These are phyloP conservation scores for Scaptomyza tumidula DNA, from an alignment of 2,888 invertebrate genomes.

Conservation along the genomic window DNA sequence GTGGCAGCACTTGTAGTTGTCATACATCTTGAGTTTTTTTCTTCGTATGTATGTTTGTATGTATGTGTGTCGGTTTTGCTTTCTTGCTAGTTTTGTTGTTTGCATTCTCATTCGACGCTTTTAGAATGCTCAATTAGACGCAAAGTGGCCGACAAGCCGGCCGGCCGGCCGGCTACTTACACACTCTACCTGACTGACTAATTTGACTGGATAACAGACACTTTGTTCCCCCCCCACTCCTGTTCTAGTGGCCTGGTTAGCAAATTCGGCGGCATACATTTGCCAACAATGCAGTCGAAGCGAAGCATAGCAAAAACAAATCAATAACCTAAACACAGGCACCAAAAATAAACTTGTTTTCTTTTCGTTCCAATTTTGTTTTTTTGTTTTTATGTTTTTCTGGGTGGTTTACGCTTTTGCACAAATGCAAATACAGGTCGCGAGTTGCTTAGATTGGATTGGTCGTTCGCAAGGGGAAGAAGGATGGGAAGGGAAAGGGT, in stretches of 20 bases:
- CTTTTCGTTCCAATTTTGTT: not conserved
- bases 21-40: constrained; percentile 49
- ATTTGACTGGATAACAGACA: constrained; percentile 17
- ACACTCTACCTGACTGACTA: constrained; percentile 19
- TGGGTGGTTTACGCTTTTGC: constrained; percentile 47
- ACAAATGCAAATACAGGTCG: constrained; percentile 57
- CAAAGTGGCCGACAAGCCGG: constrained; percentile 51
- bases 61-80: constrained; percentile 3
- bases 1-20: constrained; percentile 74
- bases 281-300: constrained; percentile 41
- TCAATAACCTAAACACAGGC: constrained; percentile 53
- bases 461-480: not conserved
- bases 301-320: constrained; percentile 36
- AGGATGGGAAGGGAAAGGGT: not conserved
- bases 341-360: constrained; percentile 63
- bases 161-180: constrained; percentile 45
- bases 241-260: constrained; percentile 35
- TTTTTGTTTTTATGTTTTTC: constrained; percentile 27
- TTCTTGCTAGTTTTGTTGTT: constrained; percentile 1
- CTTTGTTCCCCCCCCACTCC: not conserved
- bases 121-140: constrained; percentile 73
- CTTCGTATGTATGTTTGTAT: constrained; percentile 20
- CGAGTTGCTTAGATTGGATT: constrained; percentile 1
- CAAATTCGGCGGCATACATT: constrained; percentile 43
- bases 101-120: constrained; percentile 42